A percentile compares a stretch with the other conserved stretches of the same genome.
Evolutionary conservation across 2,797 vertebrate genomes (phyloP).

Genomic region (Lithobates sylvaticus): DNA sequence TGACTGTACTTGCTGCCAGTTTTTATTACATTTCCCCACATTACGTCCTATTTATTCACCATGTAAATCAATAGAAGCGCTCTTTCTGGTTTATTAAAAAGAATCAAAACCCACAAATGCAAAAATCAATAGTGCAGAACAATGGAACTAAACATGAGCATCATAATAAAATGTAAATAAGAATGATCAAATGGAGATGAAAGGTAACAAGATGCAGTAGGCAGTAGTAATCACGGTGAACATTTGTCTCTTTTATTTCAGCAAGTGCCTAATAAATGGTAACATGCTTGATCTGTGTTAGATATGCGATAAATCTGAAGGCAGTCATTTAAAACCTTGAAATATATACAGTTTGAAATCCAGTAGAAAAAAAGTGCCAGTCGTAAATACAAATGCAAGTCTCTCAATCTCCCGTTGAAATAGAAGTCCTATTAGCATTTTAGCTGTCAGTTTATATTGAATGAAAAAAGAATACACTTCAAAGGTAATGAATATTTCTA

Average conservation of each 20-base stretch:
- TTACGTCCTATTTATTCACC: conserved; percentile 46
- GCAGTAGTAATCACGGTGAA: conserved; percentile 29
- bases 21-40: conserved; percentile 46
- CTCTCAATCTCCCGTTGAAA: conserved; percentile 32
- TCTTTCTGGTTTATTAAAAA: conserved; percentile 42
- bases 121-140: conserved; percentile 49
- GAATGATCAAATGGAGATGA: conserved; percentile 45
- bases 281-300: conserved; percentile 46
- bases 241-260: conserved; percentile 59
- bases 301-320: conserved; percentile 56
- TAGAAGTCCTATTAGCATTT: conserved; percentile 55
- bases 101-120: conserved; percentile 35
- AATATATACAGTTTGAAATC: conserved; percentile 46
- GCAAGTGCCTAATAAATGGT: conserved; percentile 47
- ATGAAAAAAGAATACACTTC: conserved; percentile 60
- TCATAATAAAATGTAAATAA: conserved; percentile 51
- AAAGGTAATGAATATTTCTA: conserved; percentile 57
- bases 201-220: conserved; percentile 34
- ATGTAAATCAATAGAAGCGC: conserved; percentile 42
- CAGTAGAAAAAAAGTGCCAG: conserved; percentile 25
- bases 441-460: conserved; percentile 58
- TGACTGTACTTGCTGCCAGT: conserved; percentile 11
- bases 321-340: conserved; percentile 54
- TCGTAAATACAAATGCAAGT: conserved; percentile 49
- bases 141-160: conserved; percentile 37